phyloP scores from a whole-genome alignment of 1,140 invertebrate genomes.

The Drosophila carrolli region DNA sequence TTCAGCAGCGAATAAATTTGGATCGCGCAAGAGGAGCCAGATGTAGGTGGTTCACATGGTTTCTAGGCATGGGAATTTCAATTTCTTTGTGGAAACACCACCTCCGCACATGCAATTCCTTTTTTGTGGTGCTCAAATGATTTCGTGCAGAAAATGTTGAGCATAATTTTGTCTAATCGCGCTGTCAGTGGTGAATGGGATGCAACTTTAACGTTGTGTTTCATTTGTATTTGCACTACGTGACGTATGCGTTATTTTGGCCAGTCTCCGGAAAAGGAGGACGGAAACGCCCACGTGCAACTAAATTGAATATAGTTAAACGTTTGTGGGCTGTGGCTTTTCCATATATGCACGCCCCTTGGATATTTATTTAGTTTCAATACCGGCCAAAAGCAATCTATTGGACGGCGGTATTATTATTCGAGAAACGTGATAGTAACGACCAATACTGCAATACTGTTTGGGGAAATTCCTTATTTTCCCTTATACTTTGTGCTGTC shows the following conservation, averaged over 20 bases:
- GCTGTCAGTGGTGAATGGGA: conserved; percentile 36
- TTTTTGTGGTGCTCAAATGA: conserved; percentile 60
- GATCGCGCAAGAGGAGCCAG: conserved; percentile 32
- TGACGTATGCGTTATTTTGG: conserved; percentile 76
- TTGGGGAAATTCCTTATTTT: conserved; percentile 6
- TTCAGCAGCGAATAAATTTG: conserved; percentile 78
- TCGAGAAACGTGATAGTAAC: conserved; percentile 17
- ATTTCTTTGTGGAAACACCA: conserved; percentile 51
- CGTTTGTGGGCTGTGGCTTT: conserved; percentile 32
- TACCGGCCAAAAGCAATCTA: conserved; percentile 16
- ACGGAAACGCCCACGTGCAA: conserved; percentile 46
- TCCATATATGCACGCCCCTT: conserved; percentile 9
- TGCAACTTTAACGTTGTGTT: conserved; percentile 43
- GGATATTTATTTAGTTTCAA: conserved; percentile 56
- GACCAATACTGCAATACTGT: background rate
- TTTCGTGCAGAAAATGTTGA: conserved; percentile 79
- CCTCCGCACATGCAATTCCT: conserved; percentile 36
- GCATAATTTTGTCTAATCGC: conserved; percentile 80
- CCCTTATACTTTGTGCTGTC: background rate
- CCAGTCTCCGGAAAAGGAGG: conserved; percentile 20
- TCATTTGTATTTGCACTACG: conserved; percentile 74
- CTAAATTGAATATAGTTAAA: conserved; percentile 56
- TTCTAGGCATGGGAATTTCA: conserved; percentile 52
- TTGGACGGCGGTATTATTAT: conserved; percentile 39
- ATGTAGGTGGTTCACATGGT: conserved; percentile 10